Percentiles rank a stretch among this genome's conserved stretches.
phyloP scores from a whole-genome alignment of 2,888 invertebrate genomes.

The Fragum fragum region DNA sequence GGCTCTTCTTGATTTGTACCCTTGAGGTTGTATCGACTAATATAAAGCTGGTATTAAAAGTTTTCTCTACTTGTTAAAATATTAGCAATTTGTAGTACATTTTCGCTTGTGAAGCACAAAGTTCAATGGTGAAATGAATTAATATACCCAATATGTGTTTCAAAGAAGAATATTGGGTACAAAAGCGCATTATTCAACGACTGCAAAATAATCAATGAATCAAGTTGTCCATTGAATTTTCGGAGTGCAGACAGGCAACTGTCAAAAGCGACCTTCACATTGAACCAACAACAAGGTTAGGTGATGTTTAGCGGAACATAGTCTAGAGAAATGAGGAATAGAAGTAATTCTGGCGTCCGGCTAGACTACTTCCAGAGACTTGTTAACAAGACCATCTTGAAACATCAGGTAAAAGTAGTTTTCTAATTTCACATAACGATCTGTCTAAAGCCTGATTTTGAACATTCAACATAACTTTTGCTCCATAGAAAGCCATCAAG shows the following conservation, averaged over 20 bases:
- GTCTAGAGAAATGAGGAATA: constrained; percentile 84
- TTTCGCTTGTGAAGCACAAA: too few species aligned
- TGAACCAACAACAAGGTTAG: constrained; percentile 12
- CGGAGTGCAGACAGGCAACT: neutral
- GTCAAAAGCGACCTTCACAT: constrained; percentile 15
- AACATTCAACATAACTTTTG: too few species aligned
- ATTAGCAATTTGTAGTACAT: too few species aligned
- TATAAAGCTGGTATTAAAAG: neutral
- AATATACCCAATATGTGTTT: too few species aligned
- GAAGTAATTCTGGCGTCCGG: constrained; percentile 89
- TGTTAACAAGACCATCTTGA: constrained; percentile 97
- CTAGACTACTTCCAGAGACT: constrained; percentile 98
- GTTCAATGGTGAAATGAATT: too few species aligned
- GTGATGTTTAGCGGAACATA: neutral
- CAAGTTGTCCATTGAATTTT: neutral
- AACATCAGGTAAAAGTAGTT: constrained; percentile 89
- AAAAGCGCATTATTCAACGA: too few species aligned
- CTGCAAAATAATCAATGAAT: neutral
- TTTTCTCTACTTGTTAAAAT: too few species aligned
- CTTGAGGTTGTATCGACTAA: neutral
- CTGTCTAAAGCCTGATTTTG: too few species aligned
- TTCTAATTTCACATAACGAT: too few species aligned
- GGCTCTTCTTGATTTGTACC: neutral
- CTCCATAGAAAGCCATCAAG: too few species aligned
- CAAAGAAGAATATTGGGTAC: too few species aligned